These are phyloP conservation scores for Spicauda simplicius DNA, from an alignment of 2,888 invertebrate species.

Conservation along the genomic window DNA sequence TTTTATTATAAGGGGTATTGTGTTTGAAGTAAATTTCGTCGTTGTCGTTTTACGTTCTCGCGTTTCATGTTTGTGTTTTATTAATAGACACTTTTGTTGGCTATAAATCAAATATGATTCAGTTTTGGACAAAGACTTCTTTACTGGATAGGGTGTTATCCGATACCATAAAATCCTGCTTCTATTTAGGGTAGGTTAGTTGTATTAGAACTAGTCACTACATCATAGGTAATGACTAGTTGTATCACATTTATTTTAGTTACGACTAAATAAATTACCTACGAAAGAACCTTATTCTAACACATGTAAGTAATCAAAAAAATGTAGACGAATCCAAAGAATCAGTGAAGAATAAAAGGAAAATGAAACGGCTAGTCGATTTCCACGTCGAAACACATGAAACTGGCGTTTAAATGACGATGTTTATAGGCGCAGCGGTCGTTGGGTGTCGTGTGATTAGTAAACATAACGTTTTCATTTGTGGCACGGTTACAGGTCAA, in stretches of 20 bases:
- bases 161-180: background rate
- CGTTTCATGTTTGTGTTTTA: background rate
- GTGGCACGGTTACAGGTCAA: slow-evolving; percentile 45
- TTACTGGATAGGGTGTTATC: background rate
- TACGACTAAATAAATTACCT: no score
- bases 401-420: slow-evolving; percentile 24
- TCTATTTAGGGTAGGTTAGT: no score
- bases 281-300: no score
- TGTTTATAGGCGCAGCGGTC: slow-evolving; percentile 11
- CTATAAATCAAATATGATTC: no score
- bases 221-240: no score
- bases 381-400: background rate
- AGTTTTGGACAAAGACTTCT: no score
- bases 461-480: slow-evolving; percentile 33
- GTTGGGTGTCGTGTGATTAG: slow-evolving; percentile 22
- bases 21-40: slow-evolving; percentile 6
- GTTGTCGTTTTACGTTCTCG: background rate
- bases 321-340: no score
- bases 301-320: no score
- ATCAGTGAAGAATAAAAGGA: background rate
- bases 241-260: no score
- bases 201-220: no score
- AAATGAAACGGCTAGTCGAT: background rate
- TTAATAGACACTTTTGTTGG: background rate
- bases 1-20: slow-evolving; percentile 23